Base-by-base conservation (phyloP, 2,888 invertebrate genomes). In the Tinea pellionella region DNA sequence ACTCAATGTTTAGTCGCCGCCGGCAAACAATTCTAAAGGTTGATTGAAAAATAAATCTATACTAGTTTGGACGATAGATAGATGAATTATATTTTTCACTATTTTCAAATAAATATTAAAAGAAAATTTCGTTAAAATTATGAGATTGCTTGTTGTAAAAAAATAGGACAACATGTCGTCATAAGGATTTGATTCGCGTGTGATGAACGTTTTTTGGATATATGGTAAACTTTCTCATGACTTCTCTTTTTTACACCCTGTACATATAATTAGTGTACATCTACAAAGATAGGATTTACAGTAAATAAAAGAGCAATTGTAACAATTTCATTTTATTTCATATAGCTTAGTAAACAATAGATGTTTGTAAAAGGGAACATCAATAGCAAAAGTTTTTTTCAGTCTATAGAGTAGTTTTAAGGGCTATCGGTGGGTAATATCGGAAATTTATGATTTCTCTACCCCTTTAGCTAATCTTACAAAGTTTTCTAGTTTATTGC, bases 401-500 rank as follows among this genome's bases (percentile, higher is more conserved):
- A 37, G 37, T 37, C 37, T 9, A 37, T 9, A 12, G 37, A 9
- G 9, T 9, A 15, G 47, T 16, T 4, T 47, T 18, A 55, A 57
- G 57, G 57, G 57, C 2, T 57, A 57, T 57, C 57, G 32, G 57
- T 37, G 55, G 32, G 57, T 32, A 57, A 57, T 57, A 57, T 57
- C 57, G 15, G 16, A 9, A 57, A 57, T 57, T 57, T 57, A 57
- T 57, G 57, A 57, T 57, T 32, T 32, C 19, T 57, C 32, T 57
- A 57, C 30, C 57, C 57, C 57, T 57, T 57, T 19, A 32, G 15
- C 57, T 57, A 57, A 57, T 57, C 57, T 57, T 57, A 57, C 32
- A 57, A 57, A 57, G 57, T 57, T 57, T 53, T 57, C 57, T 57
- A 13, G 15, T 57, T 57, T 57, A 57, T 19, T 30, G 15, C 32